Conservation (phyloP, 2,113 vertebrate species). For the Leptodactylus fuscus region DNA sequence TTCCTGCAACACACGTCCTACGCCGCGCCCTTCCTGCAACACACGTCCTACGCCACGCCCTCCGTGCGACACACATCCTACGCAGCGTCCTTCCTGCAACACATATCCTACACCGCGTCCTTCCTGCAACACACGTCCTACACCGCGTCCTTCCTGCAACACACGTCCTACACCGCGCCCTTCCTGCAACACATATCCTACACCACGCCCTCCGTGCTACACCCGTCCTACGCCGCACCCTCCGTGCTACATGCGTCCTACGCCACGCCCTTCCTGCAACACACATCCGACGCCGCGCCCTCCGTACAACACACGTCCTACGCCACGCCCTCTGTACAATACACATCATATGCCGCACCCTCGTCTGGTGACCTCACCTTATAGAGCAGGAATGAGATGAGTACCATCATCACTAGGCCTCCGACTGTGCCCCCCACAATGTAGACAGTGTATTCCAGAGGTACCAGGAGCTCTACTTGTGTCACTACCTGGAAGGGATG, state of each 20-base stretch:
- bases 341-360: not conserved
- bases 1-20: no score
- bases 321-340: not conserved
- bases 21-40: no score
- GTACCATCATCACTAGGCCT: not conserved
- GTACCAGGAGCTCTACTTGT: conserved; percentile 29
- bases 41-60: no score
- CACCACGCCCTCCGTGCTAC: not conserved
- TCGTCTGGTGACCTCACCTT: conserved; percentile 16
- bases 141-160: no score
- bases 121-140: no score
- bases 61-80: no score
- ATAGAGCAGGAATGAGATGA: conserved; percentile 9
- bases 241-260: no score
- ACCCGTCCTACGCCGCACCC: no score
- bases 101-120: no score
- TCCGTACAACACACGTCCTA: not conserved
- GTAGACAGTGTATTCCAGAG: not conserved
- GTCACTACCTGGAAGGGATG: conserved; percentile 9
- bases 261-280: no score
- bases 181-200: not conserved
- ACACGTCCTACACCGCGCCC: not conserved
- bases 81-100: no score
- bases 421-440: not conserved
- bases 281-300: not conserved